phyloP scores from a whole-genome alignment of 2,797 vertebrate genomes.

The Phoebastria nigripes region DNA sequence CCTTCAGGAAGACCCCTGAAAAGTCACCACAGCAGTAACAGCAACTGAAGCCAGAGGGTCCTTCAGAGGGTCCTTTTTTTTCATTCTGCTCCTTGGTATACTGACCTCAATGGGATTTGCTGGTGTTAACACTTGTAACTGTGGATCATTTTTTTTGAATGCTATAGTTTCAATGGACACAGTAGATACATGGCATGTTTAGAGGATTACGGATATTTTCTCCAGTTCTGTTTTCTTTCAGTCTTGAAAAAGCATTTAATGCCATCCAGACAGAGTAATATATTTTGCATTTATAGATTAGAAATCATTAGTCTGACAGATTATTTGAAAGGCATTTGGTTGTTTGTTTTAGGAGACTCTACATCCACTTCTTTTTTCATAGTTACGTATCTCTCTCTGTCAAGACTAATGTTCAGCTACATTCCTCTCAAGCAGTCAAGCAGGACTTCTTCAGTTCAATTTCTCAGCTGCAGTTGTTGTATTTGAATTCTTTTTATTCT shows the following conservation, averaged over 20 bases:
- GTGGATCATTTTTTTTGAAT: neutral
- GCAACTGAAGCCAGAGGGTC: neutral
- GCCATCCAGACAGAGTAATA: neutral
- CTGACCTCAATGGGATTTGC: neutral
- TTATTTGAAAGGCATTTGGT: neutral
- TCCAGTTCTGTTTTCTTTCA: neutral
- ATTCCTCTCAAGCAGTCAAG: neutral
- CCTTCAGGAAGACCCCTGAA: neutral
- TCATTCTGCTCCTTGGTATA: neutral
- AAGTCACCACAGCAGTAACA: neutral
- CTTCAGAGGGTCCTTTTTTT: no score
- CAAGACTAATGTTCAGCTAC: neutral
- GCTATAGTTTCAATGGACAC: accelerated
- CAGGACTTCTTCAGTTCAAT: neutral
- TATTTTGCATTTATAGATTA: neutral
- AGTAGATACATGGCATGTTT: neutral
- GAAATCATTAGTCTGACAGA: neutral
- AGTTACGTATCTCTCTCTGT: neutral
- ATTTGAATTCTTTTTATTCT: neutral
- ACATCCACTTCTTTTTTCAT: neutral
- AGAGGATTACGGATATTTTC: neutral
- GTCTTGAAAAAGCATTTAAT: neutral
- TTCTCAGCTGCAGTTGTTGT: neutral
- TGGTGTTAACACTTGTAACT: neutral
- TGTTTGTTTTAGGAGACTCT: neutral